Base-by-base conservation (phyloP, 2,888 invertebrate species). In the Drosophila macrothrix region DNA sequence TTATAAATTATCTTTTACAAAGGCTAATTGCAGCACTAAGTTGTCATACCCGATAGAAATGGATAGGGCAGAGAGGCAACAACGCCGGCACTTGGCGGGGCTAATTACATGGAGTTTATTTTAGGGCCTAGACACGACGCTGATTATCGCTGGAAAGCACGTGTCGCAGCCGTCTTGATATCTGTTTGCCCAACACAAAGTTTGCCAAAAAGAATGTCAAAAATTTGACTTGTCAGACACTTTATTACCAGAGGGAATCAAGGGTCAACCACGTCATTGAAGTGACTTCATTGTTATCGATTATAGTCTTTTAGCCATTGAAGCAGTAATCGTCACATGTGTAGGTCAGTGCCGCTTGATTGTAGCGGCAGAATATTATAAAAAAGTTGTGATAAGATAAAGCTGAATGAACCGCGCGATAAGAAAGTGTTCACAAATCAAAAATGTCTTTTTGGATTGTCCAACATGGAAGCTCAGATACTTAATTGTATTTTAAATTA, bases 31-130 rank as follows among this genome's bases (percentile, higher is more conserved):
- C 16, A 25, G 29, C 19, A 28, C 1, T 5, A 14, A 66, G 37
- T 10, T 5, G 16, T 1, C 4, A 43, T 50, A 29, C 50, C 33
- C 29, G 10, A 10, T 2, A 4, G 28, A 25, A 66, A n/a, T 6
- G 28, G 19, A 33, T 41, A 46, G 43, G 31, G 60, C 43, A 58
- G 28, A 39, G 41, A 25, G 9, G 46, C 65, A 53, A 49, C 58
- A 61, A 56, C 52, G 63, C 73, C 66, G 70, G 62, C 81, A 76
- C 78, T 84, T 84, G 87, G 67, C 82, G 86, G 73, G 80, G 88
- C 91, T 89, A 91, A 88, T 86, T 88, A 88, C 91, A 85, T 83
- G 89, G 91, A 87, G 90, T 87, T 67, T 87, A 87, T 87, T 91
- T 87, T 87, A 88, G 83, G 91, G 78, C 78, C 83, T 78, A 90